Base-by-base conservation (phyloP, 2,888 invertebrate species). In the Leptinotarsa rubiginosa region DNA sequence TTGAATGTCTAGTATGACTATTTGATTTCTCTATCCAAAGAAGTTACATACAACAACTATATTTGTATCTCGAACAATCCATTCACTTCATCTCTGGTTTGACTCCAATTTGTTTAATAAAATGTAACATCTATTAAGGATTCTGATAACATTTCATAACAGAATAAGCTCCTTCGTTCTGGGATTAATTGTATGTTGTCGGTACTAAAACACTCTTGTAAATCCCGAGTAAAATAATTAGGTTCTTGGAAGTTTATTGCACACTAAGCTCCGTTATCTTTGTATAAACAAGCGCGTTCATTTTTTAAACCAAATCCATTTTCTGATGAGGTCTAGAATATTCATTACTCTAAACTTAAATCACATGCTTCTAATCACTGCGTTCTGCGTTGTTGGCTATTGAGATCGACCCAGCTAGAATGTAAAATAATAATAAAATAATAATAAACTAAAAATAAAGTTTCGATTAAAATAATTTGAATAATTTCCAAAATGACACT, bases 201-300 rank as follows among this genome's bases (percentile, higher is more conserved):
- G 13, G 20, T 20, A 20, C 20, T 10, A 5, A 18, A 56, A 20
- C 2, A 56, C 20, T 7, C 4, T 7, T 18, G 54, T 56, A 56
- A 13, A 56, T 20, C 20, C 13, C 56, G 12, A 56, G 56, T 20
- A 18, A 56, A 56, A 56, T 56, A 56, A 56, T 56, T 56, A 56
- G 56, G 56, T 20, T 20, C 20, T n/a, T 13, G n/a, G 20, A 56
- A 56, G 20, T 10, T 20, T 13, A 22, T 56, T 22, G 3, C n/a
- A 4, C 12, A 56, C 56, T 56, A 15, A 56, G 10, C 56, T 41
- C 22, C 20, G 56, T 56, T 56, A 56, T 56, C 56, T 18, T 18
- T 56, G 56, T 56, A 56, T 56, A 20, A 56, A 56, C 56, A 56
- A 56, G 56, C 20, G 20, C 22, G 10, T 56, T 56, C 20, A 56